phyloP scores from a whole-genome alignment of 2,113 vertebrate species.

The Prolemur simus region DNA sequence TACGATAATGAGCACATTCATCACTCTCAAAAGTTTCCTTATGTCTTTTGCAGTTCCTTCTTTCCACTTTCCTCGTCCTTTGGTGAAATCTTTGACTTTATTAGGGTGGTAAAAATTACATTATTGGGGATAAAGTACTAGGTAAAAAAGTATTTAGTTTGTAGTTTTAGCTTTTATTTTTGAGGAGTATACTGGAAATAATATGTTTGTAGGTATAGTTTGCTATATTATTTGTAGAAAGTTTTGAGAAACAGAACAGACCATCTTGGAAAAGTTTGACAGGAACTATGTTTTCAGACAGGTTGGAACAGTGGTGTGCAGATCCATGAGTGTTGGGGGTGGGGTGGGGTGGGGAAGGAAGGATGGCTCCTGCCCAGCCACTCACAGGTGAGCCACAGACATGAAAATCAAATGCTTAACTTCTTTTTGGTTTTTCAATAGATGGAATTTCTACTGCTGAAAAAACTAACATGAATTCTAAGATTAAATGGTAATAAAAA shows the following conservation, averaged over 20 bases:
- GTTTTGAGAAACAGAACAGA: conserved; percentile 8
- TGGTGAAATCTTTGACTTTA: background rate
- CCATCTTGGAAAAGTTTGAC: background rate
- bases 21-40: background rate
- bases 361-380: rapidly evolving
- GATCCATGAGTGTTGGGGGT: background rate
- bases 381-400: rapidly evolving
- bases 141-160: background rate
- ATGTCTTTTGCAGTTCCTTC: background rate
- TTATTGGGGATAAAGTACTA: background rate
- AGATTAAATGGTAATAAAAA: background rate
- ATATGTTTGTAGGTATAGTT: background rate
- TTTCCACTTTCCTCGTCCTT: background rate
- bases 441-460: background rate
- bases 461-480: background rate
- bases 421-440: background rate
- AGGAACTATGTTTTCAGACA: background rate
- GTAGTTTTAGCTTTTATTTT: background rate
- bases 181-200: background rate
- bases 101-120: background rate
- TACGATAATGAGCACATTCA: rapidly evolving
- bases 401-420: rapidly evolving
- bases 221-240: background rate
- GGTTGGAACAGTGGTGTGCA: background rate
- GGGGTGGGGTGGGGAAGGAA: background rate